Base-by-base conservation (phyloP, 2,888 invertebrate species). In the Gymnosoma rotundatum region DNA sequence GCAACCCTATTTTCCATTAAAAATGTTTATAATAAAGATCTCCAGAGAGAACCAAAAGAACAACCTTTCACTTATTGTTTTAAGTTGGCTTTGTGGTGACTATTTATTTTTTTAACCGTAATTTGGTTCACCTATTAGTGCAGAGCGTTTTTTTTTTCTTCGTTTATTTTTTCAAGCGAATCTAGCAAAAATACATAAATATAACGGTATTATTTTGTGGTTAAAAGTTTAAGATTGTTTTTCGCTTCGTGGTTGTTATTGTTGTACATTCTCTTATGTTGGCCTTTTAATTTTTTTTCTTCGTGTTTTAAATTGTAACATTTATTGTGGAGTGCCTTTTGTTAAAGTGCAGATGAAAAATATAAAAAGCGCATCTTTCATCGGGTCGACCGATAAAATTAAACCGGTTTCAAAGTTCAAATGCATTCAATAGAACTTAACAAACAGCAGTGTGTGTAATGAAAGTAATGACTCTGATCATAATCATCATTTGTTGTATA, bases 371-470 rank as follows among this genome's bases (percentile, higher is more conserved):
- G 66, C 86, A 86, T 78, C 83, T 78, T 83, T 78, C 73, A 83
- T 83, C 70, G 45, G 86, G 83, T 86, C 69, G 83, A 25, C 72
- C 61, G 80, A 74, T 83, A 74, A 78, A 64, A 56, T 72, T 72
- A 83, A 86, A 86, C 86, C 78, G 83, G 86, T 83, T 86, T 66
- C 32, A 83, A 83, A 83, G 86, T 81, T 80, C 86, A 83, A 81
- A 38, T 74, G 21, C 61, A 45, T 38, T 50, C 42, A 32, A 42
- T 56, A 70, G 81, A 75, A 73, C 10, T n/a, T 60, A 32, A 36
- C 63, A 21, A 56, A 63, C 20, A 52, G n/a, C 32, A 32, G 7
- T 50, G 42, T 58, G 36, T 18, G 50, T 66, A 66, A 48, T 45
- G 16, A 36, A 54, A 25, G n/a, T 56, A 54, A 67, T 61, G 48